Evolutionary conservation across 1,140 invertebrate species (phyloP).

Genomic region (Onthophagus taurus): DNA sequence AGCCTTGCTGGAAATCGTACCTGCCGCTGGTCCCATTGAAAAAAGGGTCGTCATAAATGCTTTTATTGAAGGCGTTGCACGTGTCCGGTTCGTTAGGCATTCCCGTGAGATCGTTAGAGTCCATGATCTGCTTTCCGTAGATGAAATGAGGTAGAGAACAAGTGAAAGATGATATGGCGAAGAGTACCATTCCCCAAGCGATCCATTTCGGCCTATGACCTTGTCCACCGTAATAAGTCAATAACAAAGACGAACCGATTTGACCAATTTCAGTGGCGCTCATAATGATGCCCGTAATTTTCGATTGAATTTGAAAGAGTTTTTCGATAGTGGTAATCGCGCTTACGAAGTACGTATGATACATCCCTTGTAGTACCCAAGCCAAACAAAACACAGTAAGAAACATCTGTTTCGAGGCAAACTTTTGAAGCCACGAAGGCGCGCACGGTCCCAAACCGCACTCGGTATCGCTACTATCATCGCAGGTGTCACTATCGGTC

Average conservation of each 20-base stretch:
- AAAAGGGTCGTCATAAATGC: constrained; percentile 15
- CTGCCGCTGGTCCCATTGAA: not conserved
- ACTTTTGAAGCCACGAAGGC: constrained; percentile 61
- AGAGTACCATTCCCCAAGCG: constrained; percentile 83
- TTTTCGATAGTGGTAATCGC: constrained; percentile 96
- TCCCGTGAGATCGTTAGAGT: constrained; percentile 47
- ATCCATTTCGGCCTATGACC: constrained; percentile 95
- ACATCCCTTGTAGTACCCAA: constrained; percentile 88
- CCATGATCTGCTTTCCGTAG: constrained; percentile 62
- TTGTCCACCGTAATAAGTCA: constrained; percentile 89
- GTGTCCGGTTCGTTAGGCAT: constrained; percentile 30
- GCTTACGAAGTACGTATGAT: constrained; percentile 91
- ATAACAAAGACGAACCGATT: constrained; percentile 75
- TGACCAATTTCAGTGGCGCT: constrained; percentile 93
- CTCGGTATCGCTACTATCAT: constrained; percentile 42
- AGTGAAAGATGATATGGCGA: constrained; percentile 77
- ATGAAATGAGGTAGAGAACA: constrained; percentile 78
- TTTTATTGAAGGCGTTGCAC: constrained; percentile 23
- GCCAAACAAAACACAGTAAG: constrained; percentile 79
- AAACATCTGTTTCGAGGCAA: constrained; percentile 84
- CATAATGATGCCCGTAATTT: constrained; percentile 87
- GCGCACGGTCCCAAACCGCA: constrained; percentile 62
- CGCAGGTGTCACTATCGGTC: constrained; percentile 16
- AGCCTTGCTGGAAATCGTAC: constrained; percentile 40
- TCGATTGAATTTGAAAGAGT: constrained; percentile 89